Base-by-base conservation (phyloP, 2,113 vertebrate species). In the Entosphenus tridentatus region DNA sequence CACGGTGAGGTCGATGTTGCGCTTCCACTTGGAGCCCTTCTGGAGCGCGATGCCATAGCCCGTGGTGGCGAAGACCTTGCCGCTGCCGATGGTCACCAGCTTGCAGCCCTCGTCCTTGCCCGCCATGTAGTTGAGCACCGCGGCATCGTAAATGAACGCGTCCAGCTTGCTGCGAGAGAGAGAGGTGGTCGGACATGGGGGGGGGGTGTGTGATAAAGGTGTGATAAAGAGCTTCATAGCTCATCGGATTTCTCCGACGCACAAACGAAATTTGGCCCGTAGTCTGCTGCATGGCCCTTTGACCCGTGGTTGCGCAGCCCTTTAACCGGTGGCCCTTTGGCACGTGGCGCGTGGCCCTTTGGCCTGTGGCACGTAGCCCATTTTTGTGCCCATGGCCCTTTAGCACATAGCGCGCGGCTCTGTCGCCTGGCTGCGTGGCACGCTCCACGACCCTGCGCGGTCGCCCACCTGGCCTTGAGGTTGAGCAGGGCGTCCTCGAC, bases 101-200 rank as follows among this genome's bases (percentile, higher is more conserved):
- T 90, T 89, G 80, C 88, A 92, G 76, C 88, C 88, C 77, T 90
- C 88, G 69, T 89, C 88, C 78, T 92, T 90, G 71, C 88, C 83
- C 70, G 87, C 88, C 88, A 92, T 88, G 78, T 92, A 92, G 81
- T 90, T 92, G 72, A 92, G 83, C 75, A 92, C 87, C 8, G 88
- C 88, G 2, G 88, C 87, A 13, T 91, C 88, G 14, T 91, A 91
- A 80, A 89, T 91, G 81, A 91, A 89, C 72, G 87, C 88, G 56
- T 91, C 88, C 78, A 91, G 82, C 77, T 91, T 89, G 77, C 87
- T 91, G 80, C 39, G 9, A 70, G 68, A 55, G 18, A 54, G 54
- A 57, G 8, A 70, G 9, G 68, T 12, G n/a, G 54, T 10, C 70
- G 57, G 67, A n/a, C 12, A 12, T 17, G 16, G 12, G 8, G 67